A percentile compares a stretch with the other conserved stretches of the same genome.
phyloP scores from a whole-genome alignment of 2,113 vertebrate species.

The Typhlomys cinereus region DNA sequence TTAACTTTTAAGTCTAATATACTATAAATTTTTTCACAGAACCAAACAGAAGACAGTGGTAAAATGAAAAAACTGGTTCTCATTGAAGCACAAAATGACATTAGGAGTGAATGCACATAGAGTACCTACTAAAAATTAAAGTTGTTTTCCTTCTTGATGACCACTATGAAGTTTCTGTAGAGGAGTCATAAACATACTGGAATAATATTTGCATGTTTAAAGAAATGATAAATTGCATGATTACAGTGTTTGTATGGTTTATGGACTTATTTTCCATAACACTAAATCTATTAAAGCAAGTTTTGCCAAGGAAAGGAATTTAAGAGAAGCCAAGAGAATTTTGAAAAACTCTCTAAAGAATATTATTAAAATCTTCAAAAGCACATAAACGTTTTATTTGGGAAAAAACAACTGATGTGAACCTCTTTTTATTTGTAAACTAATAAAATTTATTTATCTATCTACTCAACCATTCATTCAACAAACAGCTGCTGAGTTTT shows the following conservation, averaged over 20 bases:
- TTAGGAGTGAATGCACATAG: constrained; percentile 14
- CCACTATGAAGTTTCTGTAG: constrained; percentile 53
- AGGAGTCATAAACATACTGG: constrained; percentile 55
- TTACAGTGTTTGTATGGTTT: constrained; percentile 72
- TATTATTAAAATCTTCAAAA: constrained; percentile 65
- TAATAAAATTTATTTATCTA: constrained; percentile 76
- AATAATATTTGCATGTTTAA: constrained; percentile 77
- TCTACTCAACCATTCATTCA: constrained; percentile 66
- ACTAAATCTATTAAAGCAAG: constrained; percentile 77
- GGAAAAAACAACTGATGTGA: constrained; percentile 55
- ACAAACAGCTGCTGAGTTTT: constrained; percentile 75
- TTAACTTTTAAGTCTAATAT: neutral
- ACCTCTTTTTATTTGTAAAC: constrained; percentile 67
- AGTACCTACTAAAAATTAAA: neutral
- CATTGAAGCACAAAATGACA: constrained; percentile 49
- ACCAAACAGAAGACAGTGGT: neutral
- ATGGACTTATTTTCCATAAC: constrained; percentile 77
- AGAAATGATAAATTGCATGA: constrained; percentile 73
- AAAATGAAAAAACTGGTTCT: constrained; percentile 42
- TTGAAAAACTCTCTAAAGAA: constrained; percentile 55
- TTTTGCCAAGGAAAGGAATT: constrained; percentile 67
- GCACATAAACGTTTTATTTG: constrained; percentile 47
- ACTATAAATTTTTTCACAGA: neutral
- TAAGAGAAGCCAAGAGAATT: constrained; percentile 50
- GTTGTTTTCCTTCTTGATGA: neutral